Base-by-base conservation (phyloP, 2,797 vertebrate species). In the Phoxinus dragarum region DNA sequence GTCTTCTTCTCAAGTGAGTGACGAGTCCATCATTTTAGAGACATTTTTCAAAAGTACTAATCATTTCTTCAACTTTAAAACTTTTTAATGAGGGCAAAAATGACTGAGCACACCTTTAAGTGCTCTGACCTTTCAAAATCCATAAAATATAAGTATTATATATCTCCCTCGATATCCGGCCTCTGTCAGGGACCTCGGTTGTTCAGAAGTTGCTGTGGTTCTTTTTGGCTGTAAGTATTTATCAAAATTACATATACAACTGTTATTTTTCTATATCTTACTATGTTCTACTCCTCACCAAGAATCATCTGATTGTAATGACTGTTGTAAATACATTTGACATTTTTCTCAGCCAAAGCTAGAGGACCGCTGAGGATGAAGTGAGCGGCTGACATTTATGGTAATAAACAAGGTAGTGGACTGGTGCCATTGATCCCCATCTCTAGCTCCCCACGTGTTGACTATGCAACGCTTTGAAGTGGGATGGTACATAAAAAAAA, bases 301-400 rank as follows among this genome's bases (percentile, higher is more conserved):
- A 61, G 23, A 59, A 61, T 61, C 12, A 59, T 47, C 61, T 69
- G 38, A 44, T 84, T 89, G 84, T 91, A 91, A 88, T 87, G 90
- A 90, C 90, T 93, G 90, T 91, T 90, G 91, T 90, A 92, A 94
- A 94, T 94, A 89, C 89, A 88, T 91, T 90, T 96, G 94, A 95
- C 94, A 95, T 95, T 95, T 95, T 91, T 90, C 86, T 85, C 84
- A 72, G 88, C 84, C 66, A 71, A 91, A 91, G 93, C 93, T 94
- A 93, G 92, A 94, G 93, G 90, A 88, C 89, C 84, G 81, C 52
- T 86, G 87, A 92, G 90, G 93, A 95, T 94, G 93, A 95, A 94
- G 92, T 91, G 91, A 90, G 89, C 90, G 90, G 91, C 90, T 95
- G 94, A 95, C 95, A 96, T 96, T 96, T 95, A 95, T 95, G 94